Base-by-base conservation (phyloP, 2,888 invertebrate genomes). In the Sarcophaga variegata region DNA sequence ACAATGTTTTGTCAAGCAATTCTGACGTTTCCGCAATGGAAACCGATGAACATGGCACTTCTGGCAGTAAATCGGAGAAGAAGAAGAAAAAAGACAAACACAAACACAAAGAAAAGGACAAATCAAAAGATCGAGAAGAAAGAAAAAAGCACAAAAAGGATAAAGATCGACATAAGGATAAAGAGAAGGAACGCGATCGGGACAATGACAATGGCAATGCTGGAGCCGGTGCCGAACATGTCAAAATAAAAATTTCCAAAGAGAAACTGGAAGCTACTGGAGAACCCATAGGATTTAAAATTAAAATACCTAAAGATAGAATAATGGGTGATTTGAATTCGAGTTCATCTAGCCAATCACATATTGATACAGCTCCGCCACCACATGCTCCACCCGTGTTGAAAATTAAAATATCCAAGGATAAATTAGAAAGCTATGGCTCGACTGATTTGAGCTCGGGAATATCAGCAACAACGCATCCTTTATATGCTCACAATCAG, bases 361-460 rank as follows among this genome's bases (percentile, higher is more conserved):
- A 85, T 63, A 27, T 67, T 12, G 84, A 78, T 17, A 74, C 75
- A 20, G 17, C 59, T 22, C 4, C 37, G 12, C 69, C 37, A 10
- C 69, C 67, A 10, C 84, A 81, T 59, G 83, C 86, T 69, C 75
- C 89, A 0, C 93, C 94, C 4, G 95, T 95, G 2, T 93, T 97
- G 64, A 97, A 97, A 93, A 96, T 97, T 89, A 97, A 97, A 94
- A 97, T 97, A 88, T 95, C 97, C 45, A 97, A 97, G 90, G 96
- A 97, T 88, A 95, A 95, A 82, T 94, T 96, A 70, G 95, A 95
- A 88, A 94, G 94, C 66, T 95, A 91, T 71, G 92, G 91, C 70
- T 89, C 88, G 11, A 49, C 87, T 2, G 84, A 85, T 67, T 70
- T 79, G 11, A 63, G 25, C 2, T 12, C 59, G 4, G 69, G 67